Conservation (phyloP, 2,113 vertebrate species). For the Silurus meridionalis region DNA sequence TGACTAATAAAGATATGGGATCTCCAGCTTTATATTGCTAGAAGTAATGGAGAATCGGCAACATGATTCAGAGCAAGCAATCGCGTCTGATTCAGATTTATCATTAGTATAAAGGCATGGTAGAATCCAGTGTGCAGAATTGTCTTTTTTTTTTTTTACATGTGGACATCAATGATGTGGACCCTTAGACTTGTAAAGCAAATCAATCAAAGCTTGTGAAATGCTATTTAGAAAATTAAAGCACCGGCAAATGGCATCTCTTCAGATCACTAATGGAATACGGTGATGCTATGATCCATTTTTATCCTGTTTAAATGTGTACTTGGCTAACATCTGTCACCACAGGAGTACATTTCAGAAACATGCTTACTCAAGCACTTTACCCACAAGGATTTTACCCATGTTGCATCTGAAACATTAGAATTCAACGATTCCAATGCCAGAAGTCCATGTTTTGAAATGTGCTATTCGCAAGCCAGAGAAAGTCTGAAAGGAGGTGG, state of each 20-base stretch:
- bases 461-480: not conserved
- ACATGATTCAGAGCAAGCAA: not conserved
- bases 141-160: not conserved
- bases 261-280: not conserved
- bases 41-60: not conserved
- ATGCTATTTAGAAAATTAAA: not conserved
- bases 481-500: not conserved
- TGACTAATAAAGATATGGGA: conserved; percentile 32
- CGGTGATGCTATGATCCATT: conserved; percentile 15
- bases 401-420: not conserved
- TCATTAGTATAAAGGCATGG: not conserved
- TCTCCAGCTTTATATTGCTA: not conserved
- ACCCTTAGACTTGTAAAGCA: not conserved
- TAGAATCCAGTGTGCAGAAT: not conserved
- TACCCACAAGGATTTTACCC: conserved; percentile 15
- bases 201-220: not conserved
- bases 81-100: not conserved
- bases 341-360: conserved; percentile 7
- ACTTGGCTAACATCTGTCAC: conserved; percentile 21
- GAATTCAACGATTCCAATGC: not conserved
- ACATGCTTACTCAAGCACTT: not conserved
- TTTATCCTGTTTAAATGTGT: conserved; percentile 23
- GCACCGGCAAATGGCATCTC: not conserved
- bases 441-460: not conserved
- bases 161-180: not conserved